Base-by-base conservation (phyloP, 2,797 vertebrate species). In the Fundulus diaphanus region DNA sequence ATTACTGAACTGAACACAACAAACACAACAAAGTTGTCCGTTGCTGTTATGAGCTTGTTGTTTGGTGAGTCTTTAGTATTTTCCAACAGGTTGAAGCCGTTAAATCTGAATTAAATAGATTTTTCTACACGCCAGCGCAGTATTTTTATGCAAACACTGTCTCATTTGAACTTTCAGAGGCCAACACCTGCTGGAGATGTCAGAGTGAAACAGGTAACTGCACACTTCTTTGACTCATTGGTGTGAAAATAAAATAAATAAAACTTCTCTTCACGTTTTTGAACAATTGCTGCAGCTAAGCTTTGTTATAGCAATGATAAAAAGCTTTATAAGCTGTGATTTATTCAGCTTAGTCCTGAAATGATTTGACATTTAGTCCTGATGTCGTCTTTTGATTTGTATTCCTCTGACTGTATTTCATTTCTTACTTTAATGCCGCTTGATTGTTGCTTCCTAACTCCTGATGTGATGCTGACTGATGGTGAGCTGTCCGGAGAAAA, bases 111-210 rank as follows among this genome's bases (percentile, higher is more conserved):
- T n/a, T n/a, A n/a, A n/a, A n/a, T n/a, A n/a, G n/a, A n/a, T n/a
- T n/a, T n/a, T n/a, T n/a, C n/a, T n/a, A n/a, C n/a, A n/a, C n/a
- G n/a, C n/a, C n/a, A n/a, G 40, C 18, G 31, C 31, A 52, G 70
- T 22, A 51, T 56, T 74, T 57, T 56, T 81, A 35, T 82, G 69
- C 70, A 86, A 90, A 85, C 84, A 16, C 2, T 87, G 70, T 91
- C 81, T 90, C 67, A 33, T 93, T 92, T 88, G 85, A 52, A 81
- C 81, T 93, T 94, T 81, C 94, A 94, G 93, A 95, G 77, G 89
- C 92, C 90, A 93, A 93, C 93, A 94, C 94, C 80, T 95, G 93
- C 94, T 94, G 94, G 94, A 94, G 93, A 90, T 95, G 93, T 93
- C 94, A 94, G 90, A 93, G 91, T 85, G 94, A 95, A 92, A 93